A percentile compares a stretch with the other conserved stretches of the same genome.
These are phyloP conservation scores for Trachelus stipa DNA, from an alignment of 2,888 invertebrate genomes.

Conservation along the genomic window DNA sequence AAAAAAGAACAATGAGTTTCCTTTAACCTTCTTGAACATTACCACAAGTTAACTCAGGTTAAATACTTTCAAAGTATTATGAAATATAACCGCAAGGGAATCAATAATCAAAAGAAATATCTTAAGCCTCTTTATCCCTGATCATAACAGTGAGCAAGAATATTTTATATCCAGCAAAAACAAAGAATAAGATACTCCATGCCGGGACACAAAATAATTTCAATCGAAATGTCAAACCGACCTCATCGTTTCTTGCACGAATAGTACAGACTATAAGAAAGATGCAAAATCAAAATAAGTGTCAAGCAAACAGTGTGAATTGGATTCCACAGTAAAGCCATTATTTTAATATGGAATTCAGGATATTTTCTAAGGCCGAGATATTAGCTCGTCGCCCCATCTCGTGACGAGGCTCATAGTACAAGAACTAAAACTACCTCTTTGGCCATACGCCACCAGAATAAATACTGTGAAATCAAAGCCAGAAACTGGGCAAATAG, in stretches of 20 bases:
- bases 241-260: background rate
- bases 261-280: background rate
- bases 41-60: background rate
- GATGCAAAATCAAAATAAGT: background rate
- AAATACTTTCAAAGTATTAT: background rate
- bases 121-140: background rate
- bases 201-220: background rate
- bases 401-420: background rate
- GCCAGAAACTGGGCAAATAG: slow-evolving; percentile 44
- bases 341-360: background rate
- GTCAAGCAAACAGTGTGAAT: background rate
- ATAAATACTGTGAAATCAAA: slow-evolving; percentile 31
- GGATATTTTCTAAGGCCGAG: background rate
- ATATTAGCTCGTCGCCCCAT: no score
- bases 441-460: slow-evolving; percentile 30
- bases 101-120: background rate
- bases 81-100: background rate
- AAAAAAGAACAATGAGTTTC: background rate
- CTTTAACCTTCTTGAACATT: background rate
- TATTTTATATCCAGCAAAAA: background rate
- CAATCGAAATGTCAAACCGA: background rate
- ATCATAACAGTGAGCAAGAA: background rate
- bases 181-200: background rate
- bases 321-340: background rate
- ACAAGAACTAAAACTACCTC: slow-evolving; percentile 13